A percentile compares a stretch with the other conserved stretches of the same genome.
These are phyloP conservation scores for Enteromius argenteus DNA, from an alignment of 2,797 vertebrate species.

Conservation along the genomic window DNA sequence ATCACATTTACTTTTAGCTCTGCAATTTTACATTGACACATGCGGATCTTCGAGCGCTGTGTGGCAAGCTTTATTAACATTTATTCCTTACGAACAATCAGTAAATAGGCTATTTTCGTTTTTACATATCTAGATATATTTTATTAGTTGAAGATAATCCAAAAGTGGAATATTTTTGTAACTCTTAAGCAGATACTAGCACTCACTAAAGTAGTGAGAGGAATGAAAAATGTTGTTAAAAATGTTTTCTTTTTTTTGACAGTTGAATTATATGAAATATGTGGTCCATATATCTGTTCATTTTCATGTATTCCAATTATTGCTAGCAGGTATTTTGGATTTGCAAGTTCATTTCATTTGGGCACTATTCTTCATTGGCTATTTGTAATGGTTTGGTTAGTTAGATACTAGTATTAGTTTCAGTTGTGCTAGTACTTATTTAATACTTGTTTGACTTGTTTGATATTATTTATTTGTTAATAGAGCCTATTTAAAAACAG, in stretches of 20 bases:
- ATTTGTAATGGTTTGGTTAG: background rate
- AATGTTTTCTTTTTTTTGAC: no score
- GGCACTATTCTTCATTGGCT: no score
- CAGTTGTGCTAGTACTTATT: background rate
- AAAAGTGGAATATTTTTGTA: background rate
- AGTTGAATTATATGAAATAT: no score
- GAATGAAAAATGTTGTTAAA: no score
- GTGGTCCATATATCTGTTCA: no score
- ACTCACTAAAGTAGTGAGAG: background rate
- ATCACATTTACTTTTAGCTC: background rate
- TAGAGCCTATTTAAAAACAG: background rate
- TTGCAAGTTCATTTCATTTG: background rate
- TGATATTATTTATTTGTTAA: background rate
- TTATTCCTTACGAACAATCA: background rate
- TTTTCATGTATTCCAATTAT: background rate
- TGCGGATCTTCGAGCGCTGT: constrained; percentile 9
- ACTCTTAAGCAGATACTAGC: background rate
- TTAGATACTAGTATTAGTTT: background rate
- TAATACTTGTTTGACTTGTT: background rate
- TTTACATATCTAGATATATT: background rate
- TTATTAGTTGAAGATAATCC: background rate
- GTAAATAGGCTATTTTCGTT: background rate
- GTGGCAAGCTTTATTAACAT: background rate
- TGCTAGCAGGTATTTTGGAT: background rate
- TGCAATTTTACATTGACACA: background rate